Evolutionary conservation across 1,140 invertebrate genomes (phyloP).

Genomic region (Bathynomus jamesi): DNA sequence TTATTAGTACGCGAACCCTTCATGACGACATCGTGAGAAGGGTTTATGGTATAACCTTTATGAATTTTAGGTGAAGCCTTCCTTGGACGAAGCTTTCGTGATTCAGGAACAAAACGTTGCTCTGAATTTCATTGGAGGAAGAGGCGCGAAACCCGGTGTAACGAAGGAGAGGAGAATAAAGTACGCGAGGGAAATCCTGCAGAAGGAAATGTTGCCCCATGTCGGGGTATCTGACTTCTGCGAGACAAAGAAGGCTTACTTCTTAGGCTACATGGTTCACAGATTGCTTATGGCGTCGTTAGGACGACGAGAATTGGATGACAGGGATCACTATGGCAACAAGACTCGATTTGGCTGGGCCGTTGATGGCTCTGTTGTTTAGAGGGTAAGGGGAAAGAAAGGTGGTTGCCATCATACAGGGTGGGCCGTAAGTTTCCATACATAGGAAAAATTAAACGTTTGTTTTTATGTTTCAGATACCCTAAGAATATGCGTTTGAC

Average conservation of each 20-base stretch:
- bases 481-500: no score
- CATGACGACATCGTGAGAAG: no score
- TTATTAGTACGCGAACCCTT: no score
- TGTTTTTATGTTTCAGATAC: no score
- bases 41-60: no score
- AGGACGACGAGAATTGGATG: slow-evolving; percentile 91
- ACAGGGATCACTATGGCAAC: slow-evolving; percentile 99
- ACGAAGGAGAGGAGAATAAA: slow-evolving; percentile 98
- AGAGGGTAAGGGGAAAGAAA: slow-evolving; percentile 67
- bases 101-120: slow-evolving; percentile 99
- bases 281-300: slow-evolving; percentile 83
- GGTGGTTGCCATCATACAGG: no score
- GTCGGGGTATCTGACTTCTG: slow-evolving; percentile 98
- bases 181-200: slow-evolving; percentile 96
- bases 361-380: slow-evolving; percentile 90
- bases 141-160: slow-evolving; percentile 92
- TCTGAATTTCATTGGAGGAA: slow-evolving; percentile 92
- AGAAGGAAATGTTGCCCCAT: slow-evolving; percentile 99
- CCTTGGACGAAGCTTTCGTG: slow-evolving; percentile 97
- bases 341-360: slow-evolving; percentile 97
- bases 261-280: slow-evolving; percentile 98
- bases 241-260: slow-evolving; percentile 98
- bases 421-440: no score
- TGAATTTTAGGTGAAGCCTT: slow-evolving; percentile 77
- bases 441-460: no score